Evolutionary conservation across 1,140 invertebrate species (phyloP).

Genomic region (Pseudomyrmex dendroicus): DNA sequence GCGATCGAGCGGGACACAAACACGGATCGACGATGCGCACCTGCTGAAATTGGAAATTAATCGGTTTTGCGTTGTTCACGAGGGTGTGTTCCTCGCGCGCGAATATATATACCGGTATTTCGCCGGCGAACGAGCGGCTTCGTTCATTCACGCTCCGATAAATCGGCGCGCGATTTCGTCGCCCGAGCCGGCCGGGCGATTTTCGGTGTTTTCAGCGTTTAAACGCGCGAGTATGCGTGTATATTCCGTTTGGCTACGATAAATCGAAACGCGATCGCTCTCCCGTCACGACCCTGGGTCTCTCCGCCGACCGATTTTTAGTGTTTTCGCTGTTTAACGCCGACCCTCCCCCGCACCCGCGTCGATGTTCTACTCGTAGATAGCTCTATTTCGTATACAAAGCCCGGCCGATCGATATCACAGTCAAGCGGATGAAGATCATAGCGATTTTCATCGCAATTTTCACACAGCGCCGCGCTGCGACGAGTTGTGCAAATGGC

Average conservation of each 20-base stretch:
- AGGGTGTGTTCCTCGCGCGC: conserved; percentile 23
- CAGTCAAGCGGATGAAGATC: conserved; percentile 45
- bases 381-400: conserved; percentile 48
- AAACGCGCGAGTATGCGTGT: conserved; percentile 51
- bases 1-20: conserved; percentile 46
- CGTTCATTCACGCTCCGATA: conserved; percentile 57
- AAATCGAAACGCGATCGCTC: conserved; percentile 51
- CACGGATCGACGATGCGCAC: conserved; percentile 57
- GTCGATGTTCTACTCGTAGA: conserved; percentile 50
- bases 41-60: conserved; percentile 59
- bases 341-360: conserved; percentile 15
- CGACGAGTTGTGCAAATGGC: not conserved
- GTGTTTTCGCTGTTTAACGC: conserved; percentile 47
- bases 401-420: conserved; percentile 43
- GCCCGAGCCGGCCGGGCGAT: conserved; percentile 29
- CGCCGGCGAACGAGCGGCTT: conserved; percentile 32
- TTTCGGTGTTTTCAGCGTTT: conserved; percentile 58
- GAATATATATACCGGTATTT: conserved; percentile 27
- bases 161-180: conserved; percentile 59
- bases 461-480: not conserved
- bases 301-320: conserved; percentile 43
- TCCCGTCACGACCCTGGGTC: not conserved
- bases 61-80: conserved; percentile 62
- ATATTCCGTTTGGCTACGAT: conserved; percentile 34
- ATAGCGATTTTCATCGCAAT: conserved; percentile 46